Evolutionary conservation across 2,888 invertebrate species (phyloP), one percentile per base, ranked within the genome.

Genomic region (Mythimna impura): DNA sequence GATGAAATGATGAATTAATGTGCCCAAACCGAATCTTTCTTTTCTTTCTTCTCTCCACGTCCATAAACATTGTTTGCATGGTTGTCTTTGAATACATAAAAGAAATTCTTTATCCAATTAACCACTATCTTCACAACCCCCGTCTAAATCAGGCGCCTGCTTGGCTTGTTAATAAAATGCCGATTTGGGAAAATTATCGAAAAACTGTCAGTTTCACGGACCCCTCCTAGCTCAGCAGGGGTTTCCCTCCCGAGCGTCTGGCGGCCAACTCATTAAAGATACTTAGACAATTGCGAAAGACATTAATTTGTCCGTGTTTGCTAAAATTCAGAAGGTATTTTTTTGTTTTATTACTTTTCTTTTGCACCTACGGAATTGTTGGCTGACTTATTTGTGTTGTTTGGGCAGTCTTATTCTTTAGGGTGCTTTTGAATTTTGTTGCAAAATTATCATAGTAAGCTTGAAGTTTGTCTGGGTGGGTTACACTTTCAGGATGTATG

Each of bases 101-200:
- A 81, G 43, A 66, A 30, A 22, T 25, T 78, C 52, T 69, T 34
- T 43, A 66, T 75, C 78, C 76, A 78, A 85, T 85, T 82, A 81
- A 60, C 76, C 47, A 71, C 58, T 66, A 82, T 78, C 60, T 67
- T 70, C 61, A 70, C 62, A 78, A 73, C 58, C 63, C 70, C 76
- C 76, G 80, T 86, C 86, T 64, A 71, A 71, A 66, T 66, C 86
- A 86, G 86, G 60, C 69, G 61, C 69, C 69, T 76, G 74, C 74
- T 80, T 72, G 64, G 71, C 84, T 86, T 86, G 86, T 86, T 86
- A 85, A 86, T 80, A 86, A 83, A 84, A 83, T 75, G 86, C 83
- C 71, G 81, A 84, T 80, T 86, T 78, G 75, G 78, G 76, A 71
- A 86, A 86, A 83, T 86, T 82, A 86, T 83, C 84, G 86, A 86